Evolutionary conservation across 1,140 invertebrate genomes (phyloP).

Genomic region (Caenorhabditis briggsae): DNA sequence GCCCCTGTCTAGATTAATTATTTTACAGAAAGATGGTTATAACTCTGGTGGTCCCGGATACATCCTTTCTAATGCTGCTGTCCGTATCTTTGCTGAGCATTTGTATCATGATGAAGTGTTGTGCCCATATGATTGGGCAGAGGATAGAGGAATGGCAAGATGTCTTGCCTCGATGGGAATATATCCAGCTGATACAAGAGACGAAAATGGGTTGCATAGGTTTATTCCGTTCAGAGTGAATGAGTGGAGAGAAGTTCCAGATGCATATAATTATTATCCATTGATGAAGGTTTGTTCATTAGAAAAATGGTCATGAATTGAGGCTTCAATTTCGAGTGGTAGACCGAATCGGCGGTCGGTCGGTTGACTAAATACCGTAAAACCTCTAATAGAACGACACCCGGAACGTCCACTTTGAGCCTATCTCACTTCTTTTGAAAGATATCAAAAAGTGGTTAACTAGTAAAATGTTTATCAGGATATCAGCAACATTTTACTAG

Average conservation of each 20-base stretch:
- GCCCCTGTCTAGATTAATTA: background rate
- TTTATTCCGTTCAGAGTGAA: conserved; percentile 80
- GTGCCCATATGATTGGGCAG: conserved; percentile 83
- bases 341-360: too few species aligned
- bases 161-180: conserved; percentile 89
- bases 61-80: conserved; percentile 77
- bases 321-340: too few species aligned
- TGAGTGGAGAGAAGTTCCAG: conserved; percentile 13
- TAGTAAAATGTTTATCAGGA: too few species aligned
- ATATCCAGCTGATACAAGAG: conserved; percentile 86
- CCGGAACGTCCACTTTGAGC: too few species aligned
- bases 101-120: conserved; percentile 82
- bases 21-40: conserved; percentile 82
- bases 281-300: background rate
- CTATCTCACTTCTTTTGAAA: too few species aligned
- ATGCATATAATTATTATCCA: conserved; percentile 47
- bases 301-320: background rate
- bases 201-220: conserved; percentile 85
- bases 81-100: conserved; percentile 66
- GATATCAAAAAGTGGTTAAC: too few species aligned
- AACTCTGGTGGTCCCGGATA: conserved; percentile 87
- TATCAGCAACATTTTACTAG: too few species aligned
- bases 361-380: too few species aligned
- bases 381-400: too few species aligned
- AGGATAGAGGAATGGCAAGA: conserved; percentile 90